Conservation (phyloP, 2,888 invertebrate genomes). For the Autographa pulchrina region DNA sequence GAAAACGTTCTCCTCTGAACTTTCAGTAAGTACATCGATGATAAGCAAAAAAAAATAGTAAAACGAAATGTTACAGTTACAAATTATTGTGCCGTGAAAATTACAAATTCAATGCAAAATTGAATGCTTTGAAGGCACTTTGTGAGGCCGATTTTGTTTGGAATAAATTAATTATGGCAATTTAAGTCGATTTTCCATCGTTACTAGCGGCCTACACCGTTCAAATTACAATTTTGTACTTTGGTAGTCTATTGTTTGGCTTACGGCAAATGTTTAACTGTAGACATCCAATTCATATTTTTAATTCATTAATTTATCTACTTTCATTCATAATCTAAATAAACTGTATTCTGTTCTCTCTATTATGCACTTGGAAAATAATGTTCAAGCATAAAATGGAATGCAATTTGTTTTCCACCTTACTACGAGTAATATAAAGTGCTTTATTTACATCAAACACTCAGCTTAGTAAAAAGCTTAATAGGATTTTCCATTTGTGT, state of each 20-base stretch:
- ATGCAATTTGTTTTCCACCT: slow-evolving; percentile 5
- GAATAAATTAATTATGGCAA: slow-evolving; percentile 87
- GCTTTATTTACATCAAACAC: slow-evolving; percentile 19
- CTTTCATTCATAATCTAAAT: neutral
- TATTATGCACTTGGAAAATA: neutral
- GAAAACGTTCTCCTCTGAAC: slow-evolving; percentile 77
- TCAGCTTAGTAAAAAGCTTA: slow-evolving; percentile 24
- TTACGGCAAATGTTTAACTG: slow-evolving; percentile 55
- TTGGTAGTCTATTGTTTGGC: slow-evolving; percentile 68
- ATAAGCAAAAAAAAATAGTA: slow-evolving; percentile 78
- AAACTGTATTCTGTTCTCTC: neutral
- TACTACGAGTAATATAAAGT: slow-evolving; percentile 21
- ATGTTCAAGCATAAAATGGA: neutral
- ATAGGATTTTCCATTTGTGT: slow-evolving; percentile 31
- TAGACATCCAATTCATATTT: slow-evolving; percentile 15
- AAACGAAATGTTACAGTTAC: slow-evolving; percentile 83
- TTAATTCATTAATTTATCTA: slow-evolving; percentile 3
- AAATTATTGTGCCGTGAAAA: slow-evolving; percentile 88
- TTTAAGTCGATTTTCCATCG: slow-evolving; percentile 83
- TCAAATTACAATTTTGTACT: slow-evolving; percentile 82
- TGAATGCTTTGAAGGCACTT: slow-evolving; percentile 81
- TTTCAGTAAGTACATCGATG: slow-evolving; percentile 66
- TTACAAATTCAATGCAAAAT: slow-evolving; percentile 87
- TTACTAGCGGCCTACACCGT: slow-evolving; percentile 77
- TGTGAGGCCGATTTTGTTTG: slow-evolving; percentile 84